Base-by-base conservation (phyloP, 2,113 vertebrate species). In the Camelus bactrianus region DNA sequence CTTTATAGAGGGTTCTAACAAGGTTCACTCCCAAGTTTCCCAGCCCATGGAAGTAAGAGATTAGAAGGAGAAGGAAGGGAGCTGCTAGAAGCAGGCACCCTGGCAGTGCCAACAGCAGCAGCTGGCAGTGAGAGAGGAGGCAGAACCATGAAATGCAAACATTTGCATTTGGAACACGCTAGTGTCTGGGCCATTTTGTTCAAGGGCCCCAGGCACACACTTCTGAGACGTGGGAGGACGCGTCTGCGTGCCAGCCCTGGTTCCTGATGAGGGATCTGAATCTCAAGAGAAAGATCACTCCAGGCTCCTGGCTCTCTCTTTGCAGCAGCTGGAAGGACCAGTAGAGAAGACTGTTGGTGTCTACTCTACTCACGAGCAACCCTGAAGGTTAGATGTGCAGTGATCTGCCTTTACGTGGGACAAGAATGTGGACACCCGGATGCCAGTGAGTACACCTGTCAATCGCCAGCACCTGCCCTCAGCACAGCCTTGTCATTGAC, bases 131-230 rank as follows among this genome's bases (percentile, higher is more conserved):
- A 32, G 20, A 20, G 26, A 46, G 13, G 38, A 65, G 24, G 16
- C 48, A 70, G 64, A n/a, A 58, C 2, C 2, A 38, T 8, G 58
- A 32, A 60, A 46, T 19, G 32, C 62, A 42, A n/a, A 81, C 62
- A 28, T 6, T 32, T 3, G 1, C 22, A 4, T 46, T 60, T 42
- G 28, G 24, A 35, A 16, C 22, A 28, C 0, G 0, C 6, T 13
- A 6, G 5, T 1, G 20, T 20, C 77, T 5, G 0, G 32, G 52
- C 52, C 19, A 8, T 56, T 50, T 46, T 52, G 75, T 13, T 46
- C 7, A 28, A 38, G 75, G 24, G 16, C 42, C 79, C 81, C 26
- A 46, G 26, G 54, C 19, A 2, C 11, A 6, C 1, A 1, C 22
- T 46, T 62, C 42, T 15, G 73, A 62, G 26, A 64, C 4, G 12